These are phyloP conservation scores for Siniperca undulata DNA, from an alignment of 2,797 vertebrate species.

Conservation along the genomic window DNA sequence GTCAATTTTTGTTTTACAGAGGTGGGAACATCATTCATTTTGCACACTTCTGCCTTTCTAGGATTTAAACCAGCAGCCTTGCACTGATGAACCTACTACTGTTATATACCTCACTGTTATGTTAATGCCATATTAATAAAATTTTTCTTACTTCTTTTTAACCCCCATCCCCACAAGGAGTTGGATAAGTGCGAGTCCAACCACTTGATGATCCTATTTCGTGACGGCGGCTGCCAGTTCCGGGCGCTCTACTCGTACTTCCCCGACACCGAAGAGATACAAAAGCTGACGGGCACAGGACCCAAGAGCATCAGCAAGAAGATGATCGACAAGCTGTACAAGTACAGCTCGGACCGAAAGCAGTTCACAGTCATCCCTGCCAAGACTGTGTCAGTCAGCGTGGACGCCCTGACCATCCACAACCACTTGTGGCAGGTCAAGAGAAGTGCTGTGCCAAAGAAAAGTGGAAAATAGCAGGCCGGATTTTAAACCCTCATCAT, in stretches of 20 bases:
- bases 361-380: constrained; percentile 97
- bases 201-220: constrained; percentile 98
- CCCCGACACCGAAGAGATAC: constrained; percentile 95
- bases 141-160: background rate
- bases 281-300: constrained; percentile 94
- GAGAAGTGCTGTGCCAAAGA: constrained; percentile 92
- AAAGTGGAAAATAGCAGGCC: constrained; percentile 89
- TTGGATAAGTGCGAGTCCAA: constrained; percentile 97
- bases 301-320: constrained; percentile 96
- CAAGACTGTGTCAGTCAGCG: constrained; percentile 97
- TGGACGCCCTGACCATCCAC: constrained; percentile 97
- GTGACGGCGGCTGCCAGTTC: constrained; percentile 97
- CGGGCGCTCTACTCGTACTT: constrained; percentile 96
- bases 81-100: too few relatives aligned
- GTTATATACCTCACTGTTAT: background rate
- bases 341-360: constrained; percentile 97
- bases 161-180: constrained; percentile 83
- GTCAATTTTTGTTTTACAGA: background rate
- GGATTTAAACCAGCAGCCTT: background rate
- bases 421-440: constrained; percentile 98
- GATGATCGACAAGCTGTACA: constrained; percentile 99
- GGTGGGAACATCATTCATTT: background rate
- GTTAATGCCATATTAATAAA: background rate
- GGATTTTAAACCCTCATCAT: constrained; percentile 1
- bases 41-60: too few relatives aligned